A percentile compares a stretch with the other conserved stretches of the same genome.
Conservation (phyloP, 2,797 vertebrate genomes). For the Fistularia tabacaria region DNA sequence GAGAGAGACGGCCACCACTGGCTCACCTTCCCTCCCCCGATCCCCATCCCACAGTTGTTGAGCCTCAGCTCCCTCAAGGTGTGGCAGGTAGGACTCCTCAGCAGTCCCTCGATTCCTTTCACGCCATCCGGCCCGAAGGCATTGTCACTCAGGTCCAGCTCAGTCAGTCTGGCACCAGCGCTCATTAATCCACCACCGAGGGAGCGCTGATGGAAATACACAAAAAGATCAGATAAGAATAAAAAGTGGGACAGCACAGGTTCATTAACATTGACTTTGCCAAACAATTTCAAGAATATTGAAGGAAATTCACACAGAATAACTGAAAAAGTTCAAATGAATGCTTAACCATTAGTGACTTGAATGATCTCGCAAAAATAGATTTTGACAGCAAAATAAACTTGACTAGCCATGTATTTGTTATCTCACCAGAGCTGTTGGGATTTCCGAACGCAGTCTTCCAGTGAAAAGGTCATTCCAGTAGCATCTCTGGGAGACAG, state of each 20-base stretch:
- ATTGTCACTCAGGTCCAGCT: constrained; percentile 94
- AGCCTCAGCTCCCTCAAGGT: constrained; percentile 85
- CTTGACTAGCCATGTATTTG: background rate
- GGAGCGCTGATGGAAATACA: constrained; percentile 70
- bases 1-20: too few species aligned
- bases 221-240: background rate
- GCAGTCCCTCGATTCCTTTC: constrained; percentile 85
- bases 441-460: constrained; percentile 92
- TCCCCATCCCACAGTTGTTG: constrained; percentile 97
- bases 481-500: constrained; percentile 81
- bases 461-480: constrained; percentile 99
- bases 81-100: constrained; percentile 87
- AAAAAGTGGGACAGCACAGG: too few species aligned
- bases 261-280: background rate
- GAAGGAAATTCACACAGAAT: background rate
- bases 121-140: constrained; percentile 95
- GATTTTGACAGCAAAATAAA: background rate
- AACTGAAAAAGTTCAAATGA: background rate
- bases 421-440: constrained; percentile 84
- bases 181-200: constrained; percentile 84
- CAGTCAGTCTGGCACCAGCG: constrained; percentile 86
- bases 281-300: background rate
- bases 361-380: background rate
- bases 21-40: constrained; percentile 89
- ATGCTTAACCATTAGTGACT: background rate